These are phyloP conservation scores for Tenthredo livida DNA, from an alignment of 2,888 invertebrate genomes.

Conservation along the genomic window DNA sequence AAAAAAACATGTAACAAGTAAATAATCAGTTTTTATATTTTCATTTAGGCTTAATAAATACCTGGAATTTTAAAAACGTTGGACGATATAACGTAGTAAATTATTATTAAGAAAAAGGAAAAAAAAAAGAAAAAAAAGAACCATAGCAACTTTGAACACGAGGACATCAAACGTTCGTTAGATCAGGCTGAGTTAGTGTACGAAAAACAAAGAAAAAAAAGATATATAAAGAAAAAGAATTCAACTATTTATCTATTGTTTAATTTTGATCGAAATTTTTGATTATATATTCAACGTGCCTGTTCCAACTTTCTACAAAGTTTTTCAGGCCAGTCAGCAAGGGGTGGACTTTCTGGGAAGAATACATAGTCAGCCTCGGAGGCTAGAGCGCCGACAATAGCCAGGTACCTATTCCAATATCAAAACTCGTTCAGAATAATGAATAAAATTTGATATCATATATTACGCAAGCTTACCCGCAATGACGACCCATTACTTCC, in stretches of 20 bases:
- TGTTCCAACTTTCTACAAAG: conserved; percentile 96
- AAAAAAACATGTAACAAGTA: not conserved
- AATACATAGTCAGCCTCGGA: conserved; percentile 99
- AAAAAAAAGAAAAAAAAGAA: conserved; percentile 28
- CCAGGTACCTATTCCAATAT: conserved; percentile 90
- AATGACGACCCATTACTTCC: conserved; percentile 99
- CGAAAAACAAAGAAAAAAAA: conserved; percentile 25
- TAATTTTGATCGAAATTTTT: conserved; percentile 58
- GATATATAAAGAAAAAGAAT: conserved; percentile 49
- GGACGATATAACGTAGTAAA: not conserved
- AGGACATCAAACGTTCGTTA: conserved; percentile 44
- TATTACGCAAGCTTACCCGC: conserved; percentile 88
- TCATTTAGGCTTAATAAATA: conserved; percentile 1
- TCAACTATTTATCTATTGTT: conserved; percentile 56
- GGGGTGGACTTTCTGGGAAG: conserved; percentile 98
- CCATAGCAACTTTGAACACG: conserved; percentile 61
- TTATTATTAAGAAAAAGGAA: conserved; percentile 11
- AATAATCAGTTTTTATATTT: not conserved
- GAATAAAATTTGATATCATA: not conserved
- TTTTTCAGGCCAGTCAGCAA: conserved; percentile 94
- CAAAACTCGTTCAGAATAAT: conserved; percentile 59
- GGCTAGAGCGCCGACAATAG: conserved; percentile 96
- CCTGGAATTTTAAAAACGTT: conserved; percentile 26
- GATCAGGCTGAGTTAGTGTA: conserved; percentile 52
- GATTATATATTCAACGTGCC: conserved; percentile 82